A percentile compares a stretch with the other conserved stretches of the same genome.
Conservation (phyloP, 1,140 invertebrate genomes). For the Hirudo medicinalis region DNA sequence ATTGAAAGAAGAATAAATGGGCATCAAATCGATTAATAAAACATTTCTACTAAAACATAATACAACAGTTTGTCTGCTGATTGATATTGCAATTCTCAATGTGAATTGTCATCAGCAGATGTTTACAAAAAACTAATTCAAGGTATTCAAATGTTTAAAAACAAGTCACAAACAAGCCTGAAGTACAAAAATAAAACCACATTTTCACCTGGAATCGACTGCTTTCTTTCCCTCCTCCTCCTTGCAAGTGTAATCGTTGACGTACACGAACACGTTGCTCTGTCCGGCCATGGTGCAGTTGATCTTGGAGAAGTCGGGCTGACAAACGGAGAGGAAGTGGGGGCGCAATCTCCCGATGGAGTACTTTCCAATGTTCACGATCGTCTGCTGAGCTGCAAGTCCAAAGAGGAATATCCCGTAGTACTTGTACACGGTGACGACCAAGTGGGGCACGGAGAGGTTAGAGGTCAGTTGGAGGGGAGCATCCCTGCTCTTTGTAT, state of each 20-base stretch:
- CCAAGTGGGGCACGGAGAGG: background rate
- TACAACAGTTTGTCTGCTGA: no score
- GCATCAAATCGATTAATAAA: no score
- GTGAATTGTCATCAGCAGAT: no score
- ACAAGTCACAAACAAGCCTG: no score
- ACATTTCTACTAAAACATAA: no score
- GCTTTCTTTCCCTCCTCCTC: conserved; percentile 8
- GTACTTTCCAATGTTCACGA: conserved; percentile 79
- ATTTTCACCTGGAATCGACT: conserved; percentile 1
- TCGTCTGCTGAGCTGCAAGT: conserved; percentile 59
- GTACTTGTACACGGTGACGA: conserved; percentile 50
- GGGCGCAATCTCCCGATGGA: conserved; percentile 75
- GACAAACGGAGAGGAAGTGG: conserved; percentile 62
- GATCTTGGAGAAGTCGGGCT: conserved; percentile 36
- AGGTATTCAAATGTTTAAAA: no score
- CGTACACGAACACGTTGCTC: conserved; percentile 13
- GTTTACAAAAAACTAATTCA: no score
- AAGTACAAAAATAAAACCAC: no score
- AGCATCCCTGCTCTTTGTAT: background rate
- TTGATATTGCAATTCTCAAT: no score
- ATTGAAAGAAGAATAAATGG: no score
- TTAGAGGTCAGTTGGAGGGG: background rate
- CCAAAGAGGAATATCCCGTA: conserved; percentile 72
- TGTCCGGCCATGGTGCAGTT: conserved; percentile 24
- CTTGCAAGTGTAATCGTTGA: conserved; percentile 9